A percentile compares a stretch with the other conserved stretches of the same genome.
These are phyloP conservation scores for Hycleus cichorii DNA, from an alignment of 1,140 invertebrate species.

Conservation along the genomic window DNA sequence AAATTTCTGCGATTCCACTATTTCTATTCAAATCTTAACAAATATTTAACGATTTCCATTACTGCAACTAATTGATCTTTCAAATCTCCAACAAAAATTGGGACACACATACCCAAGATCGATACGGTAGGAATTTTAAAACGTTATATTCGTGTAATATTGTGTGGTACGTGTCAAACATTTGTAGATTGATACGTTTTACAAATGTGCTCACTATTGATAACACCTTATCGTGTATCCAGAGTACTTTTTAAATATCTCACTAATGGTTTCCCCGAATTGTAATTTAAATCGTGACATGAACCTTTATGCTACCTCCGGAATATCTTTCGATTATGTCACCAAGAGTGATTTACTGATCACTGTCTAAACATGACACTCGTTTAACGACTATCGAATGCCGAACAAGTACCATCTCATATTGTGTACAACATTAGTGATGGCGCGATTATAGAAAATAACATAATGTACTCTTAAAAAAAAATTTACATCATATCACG, in stretches of 20 bases:
- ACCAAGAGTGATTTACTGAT: constrained; percentile 28
- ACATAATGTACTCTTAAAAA: not conserved
- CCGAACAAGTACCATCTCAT: constrained; percentile 14
- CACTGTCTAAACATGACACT: constrained; percentile 18
- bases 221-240: constrained; percentile 18
- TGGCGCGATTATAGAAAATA: constrained; percentile 9
- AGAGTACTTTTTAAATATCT: constrained; percentile 16
- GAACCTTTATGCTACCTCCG: constrained; percentile 24
- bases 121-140: too few relatives aligned
- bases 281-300: constrained; percentile 27
- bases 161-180: not conserved
- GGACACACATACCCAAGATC: too few relatives aligned
- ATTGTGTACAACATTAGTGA: not conserved
- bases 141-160: too few relatives aligned
- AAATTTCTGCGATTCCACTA: too few relatives aligned
- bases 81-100: too few relatives aligned
- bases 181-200: constrained; percentile 4
- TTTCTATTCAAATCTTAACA: too few relatives aligned
- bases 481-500: too few relatives aligned
- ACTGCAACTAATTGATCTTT: too few relatives aligned
- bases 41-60: too few relatives aligned
- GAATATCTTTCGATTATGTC: constrained; percentile 28
- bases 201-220: constrained; percentile 6
- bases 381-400: constrained; percentile 31
- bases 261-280: constrained; percentile 21